A percentile compares a stretch with the other conserved stretches of the same genome.
phyloP scores from a whole-genome alignment of 92 coral and sea anemone genomes.

The Epizoanthus fatuus region DNA sequence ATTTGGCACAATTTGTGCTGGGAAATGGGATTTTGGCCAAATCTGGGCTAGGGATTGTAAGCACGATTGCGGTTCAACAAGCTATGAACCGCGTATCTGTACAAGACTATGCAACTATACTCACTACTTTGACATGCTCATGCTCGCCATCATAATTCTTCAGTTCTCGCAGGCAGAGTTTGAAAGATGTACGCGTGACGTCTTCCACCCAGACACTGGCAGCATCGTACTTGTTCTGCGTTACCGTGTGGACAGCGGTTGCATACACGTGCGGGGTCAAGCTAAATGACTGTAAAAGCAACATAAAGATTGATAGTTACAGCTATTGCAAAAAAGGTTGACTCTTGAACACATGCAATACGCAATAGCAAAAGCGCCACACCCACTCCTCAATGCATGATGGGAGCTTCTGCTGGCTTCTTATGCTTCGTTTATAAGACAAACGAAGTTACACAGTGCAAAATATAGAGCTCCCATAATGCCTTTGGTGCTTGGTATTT shows the following conservation, averaged over 20 bases:
- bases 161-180: slow-evolving; percentile 73
- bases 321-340: background rate
- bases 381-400: too few species aligned
- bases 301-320: background rate
- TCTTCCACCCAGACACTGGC: slow-evolving; percentile 78
- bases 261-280: slow-evolving; percentile 57
- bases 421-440: too few species aligned
- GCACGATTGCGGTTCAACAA: background rate
- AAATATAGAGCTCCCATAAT: too few species aligned
- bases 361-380: too few species aligned
- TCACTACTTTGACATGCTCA: slow-evolving; percentile 50
- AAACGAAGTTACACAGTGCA: too few species aligned
- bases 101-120: background rate
- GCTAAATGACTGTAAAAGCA: slow-evolving; percentile 44
- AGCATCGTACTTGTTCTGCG: slow-evolving; percentile 63
- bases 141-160: slow-evolving; percentile 76
- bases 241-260: slow-evolving; percentile 55
- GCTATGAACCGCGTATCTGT: background rate
- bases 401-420: too few species aligned
- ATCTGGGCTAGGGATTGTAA: background rate
- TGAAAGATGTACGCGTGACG: slow-evolving; percentile 47
- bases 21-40: too few species aligned
- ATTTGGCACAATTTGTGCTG: too few species aligned
- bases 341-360: too few species aligned
- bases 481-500: too few species aligned